phyloP scores from a whole-genome alignment of 2,113 vertebrate genomes.

The Microtus oregoni region DNA sequence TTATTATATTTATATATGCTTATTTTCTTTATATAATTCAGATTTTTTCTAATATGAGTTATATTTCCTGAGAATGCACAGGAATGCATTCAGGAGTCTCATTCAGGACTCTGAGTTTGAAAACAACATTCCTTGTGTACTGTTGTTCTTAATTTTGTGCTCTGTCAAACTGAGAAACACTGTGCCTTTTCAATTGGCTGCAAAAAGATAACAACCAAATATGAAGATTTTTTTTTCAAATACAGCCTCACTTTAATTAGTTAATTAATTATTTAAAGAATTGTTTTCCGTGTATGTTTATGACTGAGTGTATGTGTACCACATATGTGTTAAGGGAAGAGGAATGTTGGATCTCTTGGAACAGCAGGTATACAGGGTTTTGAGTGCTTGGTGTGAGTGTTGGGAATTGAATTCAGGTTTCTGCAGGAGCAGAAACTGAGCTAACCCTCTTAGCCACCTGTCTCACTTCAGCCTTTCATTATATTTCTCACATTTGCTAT shows the following conservation, averaged over 20 bases:
- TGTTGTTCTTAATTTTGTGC: background rate
- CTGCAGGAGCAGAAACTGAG: background rate
- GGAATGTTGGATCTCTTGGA: background rate
- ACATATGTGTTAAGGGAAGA: background rate
- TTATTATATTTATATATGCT: background rate
- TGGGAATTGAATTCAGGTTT: background rate
- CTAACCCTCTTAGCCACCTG: too few relatives aligned
- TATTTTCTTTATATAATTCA: background rate
- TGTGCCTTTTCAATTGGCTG: background rate
- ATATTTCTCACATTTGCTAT: background rate
- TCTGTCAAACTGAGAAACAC: background rate
- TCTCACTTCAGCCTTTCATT: accelerated
- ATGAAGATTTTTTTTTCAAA: background rate
- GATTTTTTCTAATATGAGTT: background rate
- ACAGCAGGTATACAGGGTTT: background rate
- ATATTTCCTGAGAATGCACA: background rate
- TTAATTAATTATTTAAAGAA: background rate
- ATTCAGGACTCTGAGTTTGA: background rate
- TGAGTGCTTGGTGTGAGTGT: background rate
- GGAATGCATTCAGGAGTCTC: background rate
- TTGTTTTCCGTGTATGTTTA: background rate
- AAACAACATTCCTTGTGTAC: background rate
- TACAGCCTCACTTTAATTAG: background rate
- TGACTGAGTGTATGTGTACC: background rate
- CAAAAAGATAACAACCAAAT: background rate